Percentiles rank a stretch among this genome's conserved stretches.
Conservation (phyloP, 2,888 invertebrate species). For the Drosophila maculinotata region DNA sequence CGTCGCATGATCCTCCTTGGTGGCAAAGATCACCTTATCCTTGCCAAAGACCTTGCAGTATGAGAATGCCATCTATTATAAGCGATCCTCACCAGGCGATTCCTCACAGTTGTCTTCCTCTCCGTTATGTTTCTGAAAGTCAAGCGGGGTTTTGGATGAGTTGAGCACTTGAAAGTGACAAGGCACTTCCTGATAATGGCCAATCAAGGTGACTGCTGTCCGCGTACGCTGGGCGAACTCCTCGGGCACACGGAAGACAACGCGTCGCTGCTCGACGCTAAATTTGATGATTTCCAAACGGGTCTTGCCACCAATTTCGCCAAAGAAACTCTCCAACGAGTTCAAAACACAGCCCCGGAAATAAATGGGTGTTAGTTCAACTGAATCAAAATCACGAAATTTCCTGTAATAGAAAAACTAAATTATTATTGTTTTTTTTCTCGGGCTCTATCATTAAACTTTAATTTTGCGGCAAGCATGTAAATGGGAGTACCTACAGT, state of each 20-base stretch:
- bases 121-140: slow-evolving; percentile 42
- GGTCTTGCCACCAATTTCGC: slow-evolving; percentile 86
- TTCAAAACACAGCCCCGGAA: slow-evolving; percentile 87
- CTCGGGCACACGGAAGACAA: slow-evolving; percentile 86
- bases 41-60: slow-evolving; percentile 87
- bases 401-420: slow-evolving; percentile 82
- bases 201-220: slow-evolving; percentile 87
- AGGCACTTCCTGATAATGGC: slow-evolving; percentile 85
- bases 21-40: slow-evolving; percentile 93
- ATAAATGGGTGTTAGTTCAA: slow-evolving; percentile 85
- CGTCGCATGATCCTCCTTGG: slow-evolving; percentile 90
- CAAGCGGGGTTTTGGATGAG: slow-evolving; percentile 82
- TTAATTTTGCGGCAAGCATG: too few relatives aligned
- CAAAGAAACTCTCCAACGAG: slow-evolving; percentile 86
- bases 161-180: slow-evolving; percentile 87
- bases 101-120: slow-evolving; percentile 26
- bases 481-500: too few relatives aligned
- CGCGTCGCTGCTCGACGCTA: slow-evolving; percentile 84
- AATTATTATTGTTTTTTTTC: neutral
- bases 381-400: slow-evolving; percentile 83
- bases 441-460: neutral
- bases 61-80: slow-evolving; percentile 66
- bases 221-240: slow-evolving; percentile 87
- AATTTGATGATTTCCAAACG: slow-evolving; percentile 87
- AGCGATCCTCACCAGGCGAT: neutral